Evolutionary conservation across 2,888 invertebrate species (phyloP), one percentile per base, ranked within the genome.

Genomic region (Lepas anatifera): DNA sequence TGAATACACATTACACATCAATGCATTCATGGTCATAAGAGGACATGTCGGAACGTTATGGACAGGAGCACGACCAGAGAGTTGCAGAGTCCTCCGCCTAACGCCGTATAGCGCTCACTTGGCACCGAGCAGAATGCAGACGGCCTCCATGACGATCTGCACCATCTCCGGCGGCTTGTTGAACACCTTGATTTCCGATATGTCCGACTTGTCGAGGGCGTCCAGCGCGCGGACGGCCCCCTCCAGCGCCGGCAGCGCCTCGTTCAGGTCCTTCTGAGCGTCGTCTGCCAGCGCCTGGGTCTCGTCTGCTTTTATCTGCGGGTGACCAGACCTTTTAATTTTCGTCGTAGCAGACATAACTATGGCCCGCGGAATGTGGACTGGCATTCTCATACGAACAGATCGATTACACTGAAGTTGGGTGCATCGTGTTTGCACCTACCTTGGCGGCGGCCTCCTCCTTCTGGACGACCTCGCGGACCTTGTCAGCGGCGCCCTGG

Each of bases 181-280:
- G 78, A 94, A 95, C 0, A 91, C 92, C 77, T 89, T 87, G 68
- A 95, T 81, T 79, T 95, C 95, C 78, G 92, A 90, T 69, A 95
- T 93, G 77, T 95, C 95, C 43, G 87, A 89, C 78, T 94, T 95
- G 77, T 92, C 93, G 27, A 95, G 82, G 0, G 90, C 84, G 77
- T 92, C 89, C 0, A 95, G 82, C 0, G 95, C 92, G 76, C 88
- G 87, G 72, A 89, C 87, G 0, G 95, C 92, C 7, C 89, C 89
- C 71, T 90, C 88, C 79, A 95, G 84, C 0, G 92, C 92, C 0
- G 94, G 95, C 81, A 93, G 84, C 0, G 92, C 94, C 10, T 89
- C 86, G 71, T 91, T 90, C 64, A 95, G 82, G 79, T 95, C 95
- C 74, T 93, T 90, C 68, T 90, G 89, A 1, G 90, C 90, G 78